Conservation (phyloP, 2,888 invertebrate genomes). For the Tetheella fluctuosa region DNA sequence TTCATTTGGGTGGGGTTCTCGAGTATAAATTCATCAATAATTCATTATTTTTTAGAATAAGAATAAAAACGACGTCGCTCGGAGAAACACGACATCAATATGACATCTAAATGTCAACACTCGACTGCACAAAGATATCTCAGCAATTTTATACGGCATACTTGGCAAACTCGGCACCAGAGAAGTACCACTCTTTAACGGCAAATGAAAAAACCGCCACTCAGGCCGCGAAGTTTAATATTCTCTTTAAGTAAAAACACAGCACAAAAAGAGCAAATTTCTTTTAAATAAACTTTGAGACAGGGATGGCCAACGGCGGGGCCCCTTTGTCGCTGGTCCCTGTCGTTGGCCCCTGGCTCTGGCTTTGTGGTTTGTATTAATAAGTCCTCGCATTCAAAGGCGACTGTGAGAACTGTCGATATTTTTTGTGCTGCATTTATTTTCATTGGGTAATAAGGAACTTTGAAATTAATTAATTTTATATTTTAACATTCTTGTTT, state of each 20-base stretch:
- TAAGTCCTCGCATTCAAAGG: not conserved
- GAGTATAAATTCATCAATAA: too few relatives aligned
- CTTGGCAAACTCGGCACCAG: too few relatives aligned
- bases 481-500: too few relatives aligned
- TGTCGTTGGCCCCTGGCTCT: too few relatives aligned
- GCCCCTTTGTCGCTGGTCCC: not conserved
- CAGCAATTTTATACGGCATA: not conserved
- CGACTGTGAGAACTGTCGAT: not conserved
- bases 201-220: not conserved
- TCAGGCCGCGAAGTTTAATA: constrained; percentile 11
- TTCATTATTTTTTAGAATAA: too few relatives aligned
- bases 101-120: not conserved
- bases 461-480: not conserved
- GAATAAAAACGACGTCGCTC: too few relatives aligned
- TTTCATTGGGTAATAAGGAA: not conserved
- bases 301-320: not conserved
- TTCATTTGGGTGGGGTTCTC: not conserved
- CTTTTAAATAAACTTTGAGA: constrained; percentile 14
- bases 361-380: constrained; percentile 1
- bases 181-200: not conserved
- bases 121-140: not conserved
- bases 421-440: not conserved
- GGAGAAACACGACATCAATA: not conserved
- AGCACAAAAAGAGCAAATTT: constrained; percentile 11
- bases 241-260: constrained; percentile 8